These are phyloP conservation scores for Urosaurus nigricauda DNA, from an alignment of 2,797 vertebrate genomes.

Conservation along the genomic window DNA sequence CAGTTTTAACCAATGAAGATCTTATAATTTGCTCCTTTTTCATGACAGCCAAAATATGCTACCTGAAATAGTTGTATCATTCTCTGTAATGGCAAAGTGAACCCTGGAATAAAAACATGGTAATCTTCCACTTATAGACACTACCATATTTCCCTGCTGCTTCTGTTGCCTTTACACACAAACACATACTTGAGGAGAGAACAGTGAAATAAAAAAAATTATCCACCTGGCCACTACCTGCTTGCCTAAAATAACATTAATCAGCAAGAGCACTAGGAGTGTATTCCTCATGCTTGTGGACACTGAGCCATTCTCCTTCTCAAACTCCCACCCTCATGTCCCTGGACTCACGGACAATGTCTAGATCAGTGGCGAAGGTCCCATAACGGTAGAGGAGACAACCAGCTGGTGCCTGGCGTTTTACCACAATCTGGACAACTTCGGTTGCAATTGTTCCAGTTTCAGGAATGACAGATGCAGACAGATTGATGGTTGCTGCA, in stretches of 20 bases:
- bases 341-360: slow-evolving; percentile 88
- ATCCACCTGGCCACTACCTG: not conserved
- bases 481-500: not conserved
- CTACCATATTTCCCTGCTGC: too few species aligned
- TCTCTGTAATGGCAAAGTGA: too few species aligned
- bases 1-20: too few species aligned
- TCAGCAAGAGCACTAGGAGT: not conserved
- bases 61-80: too few species aligned
- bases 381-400: slow-evolving; percentile 93
- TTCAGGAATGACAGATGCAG: not conserved
- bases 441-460: slow-evolving; percentile 32
- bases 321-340: not conserved
- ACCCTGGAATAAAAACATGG: too few species aligned
- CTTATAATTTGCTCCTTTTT: too few species aligned
- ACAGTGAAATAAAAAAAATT: not conserved
- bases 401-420: slow-evolving; percentile 85
- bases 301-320: not conserved
- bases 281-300: not conserved
- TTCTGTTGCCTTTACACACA: too few species aligned
- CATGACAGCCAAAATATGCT: too few species aligned
- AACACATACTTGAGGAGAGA: too few species aligned
- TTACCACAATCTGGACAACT: slow-evolving; percentile 82
- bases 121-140: too few species aligned
- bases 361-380: slow-evolving; percentile 85
- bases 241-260: not conserved